Evolutionary conservation across 2,888 invertebrate species (phyloP).

Genomic region (Zaprionus obscuricornis): DNA sequence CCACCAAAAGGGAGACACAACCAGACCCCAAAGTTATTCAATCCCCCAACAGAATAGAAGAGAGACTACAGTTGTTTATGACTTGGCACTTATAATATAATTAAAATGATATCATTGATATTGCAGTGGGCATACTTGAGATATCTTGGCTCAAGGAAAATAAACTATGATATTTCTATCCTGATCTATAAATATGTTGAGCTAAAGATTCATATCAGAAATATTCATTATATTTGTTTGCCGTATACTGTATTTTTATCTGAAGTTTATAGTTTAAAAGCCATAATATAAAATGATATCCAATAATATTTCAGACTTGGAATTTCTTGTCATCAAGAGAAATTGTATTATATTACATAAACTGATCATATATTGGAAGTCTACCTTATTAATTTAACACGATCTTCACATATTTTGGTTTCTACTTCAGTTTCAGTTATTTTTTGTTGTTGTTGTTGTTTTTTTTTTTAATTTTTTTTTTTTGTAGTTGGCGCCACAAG

Average conservation of each 20-base stretch:
- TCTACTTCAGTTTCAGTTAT: too few relatives aligned
- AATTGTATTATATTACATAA: too few relatives aligned
- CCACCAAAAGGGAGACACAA: constrained; percentile 16
- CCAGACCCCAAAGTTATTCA: constrained; percentile 8
- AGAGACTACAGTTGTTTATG: constrained; percentile 46
- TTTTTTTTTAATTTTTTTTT: background rate
- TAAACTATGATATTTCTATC: too few relatives aligned
- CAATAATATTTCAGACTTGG: background rate
- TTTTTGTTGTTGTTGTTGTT: too few relatives aligned
- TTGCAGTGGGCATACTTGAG: constrained; percentile 16
- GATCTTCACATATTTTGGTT: too few relatives aligned
- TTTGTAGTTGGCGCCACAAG: constrained; percentile 23
- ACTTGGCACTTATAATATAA: constrained; percentile 53
- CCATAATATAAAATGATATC: background rate
- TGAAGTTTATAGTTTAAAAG: background rate
- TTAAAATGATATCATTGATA: constrained; percentile 59
- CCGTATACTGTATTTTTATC: too few relatives aligned
- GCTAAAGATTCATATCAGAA: too few relatives aligned
- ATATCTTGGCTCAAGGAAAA: background rate
- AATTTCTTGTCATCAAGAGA: too few relatives aligned
- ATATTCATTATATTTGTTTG: too few relatives aligned
- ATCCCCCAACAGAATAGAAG: constrained; percentile 15
- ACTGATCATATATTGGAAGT: too few relatives aligned
- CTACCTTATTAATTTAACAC: too few relatives aligned
- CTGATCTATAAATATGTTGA: too few relatives aligned